These are phyloP conservation scores for Microcebus jonahi DNA, from an alignment of 2,113 vertebrate genomes.

Conservation along the genomic window DNA sequence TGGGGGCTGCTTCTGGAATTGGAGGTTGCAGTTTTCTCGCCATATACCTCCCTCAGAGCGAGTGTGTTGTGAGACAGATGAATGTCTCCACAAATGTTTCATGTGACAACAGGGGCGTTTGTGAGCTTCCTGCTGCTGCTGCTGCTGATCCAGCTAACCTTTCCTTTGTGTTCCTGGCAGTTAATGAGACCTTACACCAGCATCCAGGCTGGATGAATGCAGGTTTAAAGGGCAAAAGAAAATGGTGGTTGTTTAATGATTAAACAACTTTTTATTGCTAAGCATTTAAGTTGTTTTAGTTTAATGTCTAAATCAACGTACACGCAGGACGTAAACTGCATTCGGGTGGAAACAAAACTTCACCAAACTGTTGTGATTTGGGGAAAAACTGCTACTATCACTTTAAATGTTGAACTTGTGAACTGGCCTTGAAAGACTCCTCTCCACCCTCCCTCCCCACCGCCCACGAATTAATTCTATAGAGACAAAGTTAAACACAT, in stretches of 20 bases:
- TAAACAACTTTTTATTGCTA: constrained; percentile 77
- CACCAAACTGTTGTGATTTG: no score
- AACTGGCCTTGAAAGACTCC: neutral
- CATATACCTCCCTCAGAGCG: neutral
- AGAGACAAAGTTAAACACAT: constrained; percentile 53
- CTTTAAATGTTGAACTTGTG: constrained; percentile 20
- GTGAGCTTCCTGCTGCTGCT: constrained; percentile 58
- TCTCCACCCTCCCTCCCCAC: neutral
- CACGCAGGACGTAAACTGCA: constrained; percentile 68
- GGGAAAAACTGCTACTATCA: neutral
- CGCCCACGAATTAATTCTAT: constrained; percentile 43
- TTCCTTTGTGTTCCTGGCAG: constrained; percentile 57
- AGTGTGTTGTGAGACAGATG: neutral
- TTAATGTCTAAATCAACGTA: constrained; percentile 75
- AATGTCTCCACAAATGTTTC: neutral
- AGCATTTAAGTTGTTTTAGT: constrained; percentile 77
- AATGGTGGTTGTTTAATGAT: constrained; percentile 75
- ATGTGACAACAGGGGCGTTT: constrained; percentile 44
- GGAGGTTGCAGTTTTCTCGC: neutral
- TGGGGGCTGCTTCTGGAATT: constrained; percentile 49
- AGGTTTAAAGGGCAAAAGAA: constrained; percentile 75
- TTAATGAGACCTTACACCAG: constrained; percentile 71
- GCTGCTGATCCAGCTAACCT: constrained; percentile 65
- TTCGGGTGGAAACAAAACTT: neutral
- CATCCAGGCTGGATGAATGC: constrained; percentile 27